Percentiles rank a stretch among this genome's conserved stretches.
phyloP scores from a whole-genome alignment of 2,797 vertebrate species.

The Knipowitschia caucasica region DNA sequence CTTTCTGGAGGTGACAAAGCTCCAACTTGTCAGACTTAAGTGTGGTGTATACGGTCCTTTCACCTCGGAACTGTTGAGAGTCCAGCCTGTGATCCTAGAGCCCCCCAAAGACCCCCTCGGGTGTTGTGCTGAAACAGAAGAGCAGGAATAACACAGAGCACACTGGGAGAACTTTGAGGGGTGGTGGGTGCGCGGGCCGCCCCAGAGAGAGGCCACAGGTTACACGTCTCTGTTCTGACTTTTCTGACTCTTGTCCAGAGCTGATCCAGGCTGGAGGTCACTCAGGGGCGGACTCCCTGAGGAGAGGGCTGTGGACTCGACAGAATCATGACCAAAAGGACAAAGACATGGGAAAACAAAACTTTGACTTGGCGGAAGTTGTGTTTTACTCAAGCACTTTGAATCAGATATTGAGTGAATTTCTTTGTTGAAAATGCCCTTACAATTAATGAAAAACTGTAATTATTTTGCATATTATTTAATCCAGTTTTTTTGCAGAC shows the following conservation, averaged over 20 bases:
- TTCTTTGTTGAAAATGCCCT: too few relatives aligned
- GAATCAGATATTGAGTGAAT: too few relatives aligned
- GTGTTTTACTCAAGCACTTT: too few relatives aligned
- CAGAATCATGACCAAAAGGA: background rate
- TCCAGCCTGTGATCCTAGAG: constrained; percentile 72
- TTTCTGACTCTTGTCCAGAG: constrained; percentile 27
- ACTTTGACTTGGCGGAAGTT: too few relatives aligned
- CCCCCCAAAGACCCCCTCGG: constrained; percentile 78
- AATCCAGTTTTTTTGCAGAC: too few relatives aligned
- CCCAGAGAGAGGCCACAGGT: constrained; percentile 58
- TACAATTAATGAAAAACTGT: background rate
- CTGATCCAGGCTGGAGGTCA: constrained; percentile 45
- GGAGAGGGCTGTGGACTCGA: constrained; percentile 36
- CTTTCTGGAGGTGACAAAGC: constrained; percentile 46
- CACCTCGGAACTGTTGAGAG: constrained; percentile 78
- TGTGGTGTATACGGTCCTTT: constrained; percentile 66
- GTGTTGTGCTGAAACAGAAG: constrained; percentile 78
- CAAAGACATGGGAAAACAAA: background rate
- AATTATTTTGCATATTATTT: background rate
- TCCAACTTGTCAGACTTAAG: constrained; percentile 49
- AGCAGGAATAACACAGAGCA: constrained; percentile 77
- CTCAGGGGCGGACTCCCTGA: constrained; percentile 39
- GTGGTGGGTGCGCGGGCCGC: constrained; percentile 43
- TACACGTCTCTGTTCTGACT: constrained; percentile 13
- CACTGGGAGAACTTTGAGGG: constrained; percentile 44